Base-by-base conservation (phyloP, 1,140 invertebrate species). In the Drosophila truncata region DNA sequence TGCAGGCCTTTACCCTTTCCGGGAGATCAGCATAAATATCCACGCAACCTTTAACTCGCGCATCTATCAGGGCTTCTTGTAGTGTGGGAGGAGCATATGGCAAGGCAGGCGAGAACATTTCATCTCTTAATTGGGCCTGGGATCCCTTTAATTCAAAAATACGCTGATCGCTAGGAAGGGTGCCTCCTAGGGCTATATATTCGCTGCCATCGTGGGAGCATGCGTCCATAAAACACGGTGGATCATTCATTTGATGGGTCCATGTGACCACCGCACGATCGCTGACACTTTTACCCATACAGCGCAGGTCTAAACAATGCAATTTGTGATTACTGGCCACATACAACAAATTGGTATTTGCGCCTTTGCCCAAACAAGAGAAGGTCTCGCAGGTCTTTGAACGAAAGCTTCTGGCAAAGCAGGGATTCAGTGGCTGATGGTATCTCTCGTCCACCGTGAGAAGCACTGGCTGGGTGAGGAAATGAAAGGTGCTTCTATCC, bases 291-390 rank as follows among this genome's bases (percentile, higher is more conserved):
- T 71, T 76, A 35, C 85, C 85, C 61, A 90, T 18, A 31, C 71
- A 82, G 1, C 85, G 65, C 27, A 80, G 50, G 13, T 90, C 85
- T 44, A 90, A 50, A 9, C 81, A 90, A 62, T 90, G 85, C 11
- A 90, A 27, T 13, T 82, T 90, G 46, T 90, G 85, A 44, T 85
- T 90, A 25, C 86, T 90, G 18, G 70, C 85, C 71, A 90, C 78
- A 23, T 90, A 90, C 2, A 90, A n/a, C 0, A 85, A 71, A 62
- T 90, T 35, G 0, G 81, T 74, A 77, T 90, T 90, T 9, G 23
- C 13, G 33, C 85, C 73, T n/a, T 47, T 69, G 6, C 20, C 33
- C 49, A 90, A 1, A 4, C 78, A 76, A 5, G 81, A 79, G 46
- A 90, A 82, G 7, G 10, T 74, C 58, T 90, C 85, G 29, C 85